Evolutionary conservation across 2,113 vertebrate species (phyloP), one percentile per base, ranked within the genome.

Genomic region (Eulemur rufifrons): DNA sequence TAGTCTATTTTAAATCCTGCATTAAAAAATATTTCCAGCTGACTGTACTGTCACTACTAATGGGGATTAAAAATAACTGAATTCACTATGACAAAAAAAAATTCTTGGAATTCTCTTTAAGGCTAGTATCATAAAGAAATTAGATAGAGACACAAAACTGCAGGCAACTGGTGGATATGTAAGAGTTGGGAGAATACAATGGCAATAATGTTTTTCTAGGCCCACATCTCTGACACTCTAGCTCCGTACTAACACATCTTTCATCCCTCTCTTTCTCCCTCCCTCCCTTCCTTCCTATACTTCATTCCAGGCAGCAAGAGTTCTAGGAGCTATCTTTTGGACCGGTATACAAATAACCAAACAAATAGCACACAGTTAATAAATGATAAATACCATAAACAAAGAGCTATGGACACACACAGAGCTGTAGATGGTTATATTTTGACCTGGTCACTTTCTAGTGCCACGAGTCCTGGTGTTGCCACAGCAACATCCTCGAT

Each of bases 21-120:
- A 69, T 76, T 86, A 34, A 95, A 95, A 91, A 86, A 82, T 27
- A 10, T n/a, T 89, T 95, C 84, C 32, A 91, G 32, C 42, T 74
- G 54, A 87, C 20, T 59, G 11, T 66, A 84, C 76, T 91, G 56
- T 85, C 80, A 89, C 73, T 32, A 25, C 59, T 37, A 27, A 47
- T 59, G 34, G 29, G 25, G 15, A 86, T 78, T 77, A 73, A 82
- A 82, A 86, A 91, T 78, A 27, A 89, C 59, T 42, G 3, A 96
- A 77, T 77, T 34, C 8, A 86, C 52, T 95, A 64, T 21, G 83
- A 73, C 20, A 61, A 78, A 88, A 34, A 76, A 82, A 29, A 82
- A 29, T 32, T 52, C 15, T 73, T 73, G 21, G 21, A 91, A 59
- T 85, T 88, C 69, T 61, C 37, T 91, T 71, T 89, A 91, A 89